These are phyloP conservation scores for Odobenus rosmarus DNA, from an alignment of 2,113 vertebrate species.

Conservation along the genomic window DNA sequence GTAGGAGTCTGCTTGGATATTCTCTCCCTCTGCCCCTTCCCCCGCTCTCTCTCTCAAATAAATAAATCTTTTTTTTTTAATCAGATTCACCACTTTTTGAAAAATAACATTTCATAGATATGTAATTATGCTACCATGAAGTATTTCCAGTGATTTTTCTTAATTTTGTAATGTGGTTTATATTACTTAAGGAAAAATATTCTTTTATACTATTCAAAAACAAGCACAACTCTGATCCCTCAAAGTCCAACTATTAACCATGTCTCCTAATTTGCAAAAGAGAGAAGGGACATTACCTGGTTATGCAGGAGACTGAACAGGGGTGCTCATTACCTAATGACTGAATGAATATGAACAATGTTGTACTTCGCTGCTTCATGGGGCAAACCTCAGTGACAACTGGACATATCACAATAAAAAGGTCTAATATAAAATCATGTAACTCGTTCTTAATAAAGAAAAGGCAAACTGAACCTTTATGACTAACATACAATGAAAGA, in stretches of 20 bases:
- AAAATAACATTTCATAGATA: slow-evolving; percentile 11
- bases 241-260: background rate
- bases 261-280: slow-evolving; percentile 6
- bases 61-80: background rate
- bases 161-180: slow-evolving; percentile 25
- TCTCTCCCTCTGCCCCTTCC: background rate
- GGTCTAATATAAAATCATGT: background rate
- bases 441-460: slow-evolving; percentile 40
- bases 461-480: background rate
- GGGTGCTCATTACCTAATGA: background rate
- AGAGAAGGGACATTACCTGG: background rate
- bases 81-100: slow-evolving; percentile 22
- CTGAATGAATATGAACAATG: background rate
- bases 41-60: background rate
- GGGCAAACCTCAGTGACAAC: background rate
- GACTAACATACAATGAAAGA: background rate
- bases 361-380: background rate
- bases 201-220: slow-evolving; percentile 32
- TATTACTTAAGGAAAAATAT: background rate
- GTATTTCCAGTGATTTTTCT: background rate
- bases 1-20: background rate
- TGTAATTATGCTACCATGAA: slow-evolving; percentile 1
- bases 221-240: background rate
- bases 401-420: background rate
- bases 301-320: background rate